Evolutionary conservation across 2,797 vertebrate genomes (phyloP), one percentile per base, ranked within the genome.

Genomic region (Lutjanus campechanus): DNA sequence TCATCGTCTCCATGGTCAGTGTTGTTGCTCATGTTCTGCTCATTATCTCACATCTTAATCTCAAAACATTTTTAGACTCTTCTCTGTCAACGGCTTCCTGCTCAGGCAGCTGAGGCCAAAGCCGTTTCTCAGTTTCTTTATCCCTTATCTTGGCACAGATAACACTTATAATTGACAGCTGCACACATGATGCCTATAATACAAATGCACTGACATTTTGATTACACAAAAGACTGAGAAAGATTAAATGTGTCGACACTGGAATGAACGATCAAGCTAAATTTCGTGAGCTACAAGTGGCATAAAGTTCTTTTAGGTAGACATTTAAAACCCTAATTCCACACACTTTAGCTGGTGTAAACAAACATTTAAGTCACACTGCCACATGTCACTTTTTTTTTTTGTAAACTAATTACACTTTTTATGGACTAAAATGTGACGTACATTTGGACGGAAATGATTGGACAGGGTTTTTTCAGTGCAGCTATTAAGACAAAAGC

Each of bases 371-470:
- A 59, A 81, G 74, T 77, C 65, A 84, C 73, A 82, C 59, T 82
- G 81, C 65, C 58, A 78, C 13, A 46, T n/a, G 54, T 76, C 44
- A 76, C 63, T 61, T 55, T 72, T n/a, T n/a, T 75, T 81, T 81
- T 84, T 81, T 90, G 87, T 90, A 91, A 91, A 89, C 89, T 79
- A 92, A 84, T 90, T 47, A 82, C 79, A 90, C 54, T 40, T 69
- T 69, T 69, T 72, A 54, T 69, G 62, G 69, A 84, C 70, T 53
- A 73, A 10, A 76, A 50, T 69, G 62, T 56, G 44, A 86, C 47
- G 16, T 22, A 81, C 49, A 72, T 72, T 60, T 85, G 91, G 92
- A 94, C 81, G 87, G 92, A 91, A 71, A 85, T 62, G n/a, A 84
- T 81, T 58, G 22, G 43, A 56, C 64, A 71, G 56, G 20, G 4